A percentile compares a stretch with the other conserved stretches of the same genome.
Conservation (phyloP, 2,113 vertebrate species). For the Dipodomys merriami region DNA sequence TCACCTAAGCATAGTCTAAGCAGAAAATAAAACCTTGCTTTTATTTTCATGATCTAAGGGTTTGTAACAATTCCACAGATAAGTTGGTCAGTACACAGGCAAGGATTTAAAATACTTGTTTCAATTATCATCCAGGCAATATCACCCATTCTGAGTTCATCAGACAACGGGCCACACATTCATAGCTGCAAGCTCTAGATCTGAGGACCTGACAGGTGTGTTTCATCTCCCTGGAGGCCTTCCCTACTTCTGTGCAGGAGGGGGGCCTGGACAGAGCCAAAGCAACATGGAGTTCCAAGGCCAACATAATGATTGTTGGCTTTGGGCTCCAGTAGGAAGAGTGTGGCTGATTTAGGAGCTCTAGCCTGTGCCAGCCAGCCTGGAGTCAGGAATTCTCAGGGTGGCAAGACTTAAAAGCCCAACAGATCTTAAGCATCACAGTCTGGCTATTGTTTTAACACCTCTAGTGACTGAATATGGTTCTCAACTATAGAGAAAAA, state of each 20-base stretch:
- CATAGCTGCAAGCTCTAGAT: not conserved
- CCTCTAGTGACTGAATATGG: not conserved
- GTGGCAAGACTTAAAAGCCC: not conserved
- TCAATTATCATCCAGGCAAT: not conserved
- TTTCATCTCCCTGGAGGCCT: not conserved
- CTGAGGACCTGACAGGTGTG: not conserved
- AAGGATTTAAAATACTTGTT: not conserved
- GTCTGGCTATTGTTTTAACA: not conserved
- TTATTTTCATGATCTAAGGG: not conserved
- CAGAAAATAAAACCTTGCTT: not conserved
- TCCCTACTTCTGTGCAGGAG: not conserved
- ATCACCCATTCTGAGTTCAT: not conserved
- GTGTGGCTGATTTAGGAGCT: not conserved
- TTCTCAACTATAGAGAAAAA: too few species aligned
- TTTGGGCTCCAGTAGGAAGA: not conserved
- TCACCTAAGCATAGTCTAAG: not conserved
- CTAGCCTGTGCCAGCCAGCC: not conserved
- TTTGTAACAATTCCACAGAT: not conserved
- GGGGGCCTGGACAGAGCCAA: not conserved
- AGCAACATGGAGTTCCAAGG: not conserved
- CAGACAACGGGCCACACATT: not conserved
- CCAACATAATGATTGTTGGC: fast-evolving
- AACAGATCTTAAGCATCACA: not conserved
- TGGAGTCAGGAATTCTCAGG: not conserved
- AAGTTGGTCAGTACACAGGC: not conserved